A percentile compares a stretch with the other conserved stretches of the same genome.
Conservation (phyloP, 2,888 invertebrate genomes). For the Melinaea menophilus region DNA sequence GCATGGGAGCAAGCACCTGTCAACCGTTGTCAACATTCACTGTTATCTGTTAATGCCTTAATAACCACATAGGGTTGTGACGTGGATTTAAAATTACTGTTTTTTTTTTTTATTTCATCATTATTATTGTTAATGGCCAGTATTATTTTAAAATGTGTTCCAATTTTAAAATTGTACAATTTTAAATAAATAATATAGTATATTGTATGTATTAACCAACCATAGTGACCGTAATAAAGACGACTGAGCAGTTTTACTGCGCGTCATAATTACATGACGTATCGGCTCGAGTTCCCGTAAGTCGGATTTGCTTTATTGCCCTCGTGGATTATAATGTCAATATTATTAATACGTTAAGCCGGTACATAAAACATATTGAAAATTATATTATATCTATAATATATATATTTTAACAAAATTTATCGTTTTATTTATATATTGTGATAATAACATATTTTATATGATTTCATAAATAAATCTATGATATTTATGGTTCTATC, state of each 20-base stretch:
- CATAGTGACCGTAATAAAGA: not conserved
- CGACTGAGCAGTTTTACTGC: not conserved
- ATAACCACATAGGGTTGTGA: conserved; percentile 45
- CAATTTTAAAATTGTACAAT: not conserved
- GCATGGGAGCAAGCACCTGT: conserved; percentile 64
- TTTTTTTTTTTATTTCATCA: not conserved
- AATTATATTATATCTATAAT: conserved; percentile 57
- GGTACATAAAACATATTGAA: conserved; percentile 72
- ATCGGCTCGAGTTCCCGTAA: conserved; percentile 50
- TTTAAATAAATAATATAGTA: not conserved
- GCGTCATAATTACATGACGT: conserved; percentile 16
- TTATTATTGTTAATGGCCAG: not conserved
- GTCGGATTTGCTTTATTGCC: conserved; percentile 67
- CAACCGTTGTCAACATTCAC: conserved; percentile 53
- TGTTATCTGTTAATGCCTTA: conserved; percentile 45
- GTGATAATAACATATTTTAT: too few relatives aligned
- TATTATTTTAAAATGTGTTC: not conserved
- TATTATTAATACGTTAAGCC: conserved; percentile 75
- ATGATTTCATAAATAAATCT: too few relatives aligned
- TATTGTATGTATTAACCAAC: not conserved
- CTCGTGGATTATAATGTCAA: conserved; percentile 69
- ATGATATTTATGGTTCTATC: too few relatives aligned
- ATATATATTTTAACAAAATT: not conserved
- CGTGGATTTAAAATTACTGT: conserved; percentile 1
- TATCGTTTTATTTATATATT: not conserved